Conservation (phyloP, 2,113 vertebrate species). For the Neogale vison region DNA sequence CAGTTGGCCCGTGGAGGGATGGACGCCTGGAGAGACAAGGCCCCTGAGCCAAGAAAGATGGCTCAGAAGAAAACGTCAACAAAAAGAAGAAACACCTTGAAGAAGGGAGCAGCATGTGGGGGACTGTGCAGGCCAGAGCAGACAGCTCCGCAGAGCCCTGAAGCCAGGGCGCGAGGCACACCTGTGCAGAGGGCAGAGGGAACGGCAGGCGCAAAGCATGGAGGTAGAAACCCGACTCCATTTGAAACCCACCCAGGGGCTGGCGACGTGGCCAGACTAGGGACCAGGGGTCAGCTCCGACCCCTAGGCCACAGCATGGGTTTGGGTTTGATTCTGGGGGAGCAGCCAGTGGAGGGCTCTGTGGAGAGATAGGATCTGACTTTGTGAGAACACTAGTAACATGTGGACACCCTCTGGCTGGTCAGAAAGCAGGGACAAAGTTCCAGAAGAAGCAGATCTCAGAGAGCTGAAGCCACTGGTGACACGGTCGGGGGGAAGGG, state of each 20-base stretch:
- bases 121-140: neutral
- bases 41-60: neutral
- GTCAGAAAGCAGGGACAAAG: neutral
- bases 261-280: neutral
- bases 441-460: neutral
- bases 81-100: rapidly evolving
- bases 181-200: too few species aligned
- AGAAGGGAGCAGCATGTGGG: neutral
- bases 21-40: neutral
- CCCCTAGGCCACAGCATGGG: neutral
- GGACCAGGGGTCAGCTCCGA: neutral
- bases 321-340: neutral
- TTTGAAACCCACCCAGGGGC: neutral
- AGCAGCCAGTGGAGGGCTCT: neutral
- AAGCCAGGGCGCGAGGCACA: neutral
- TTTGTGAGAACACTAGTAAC: too few species aligned
- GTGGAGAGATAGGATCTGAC: rapidly evolving
- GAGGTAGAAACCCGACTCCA: neutral
- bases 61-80: neutral
- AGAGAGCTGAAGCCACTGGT: neutral
- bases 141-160: rapidly evolving
- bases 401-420: rapidly evolving
- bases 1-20: rapidly evolving
- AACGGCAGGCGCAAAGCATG: neutral
- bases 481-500: neutral